A percentile compares a stretch with the other conserved stretches of the same genome.
phyloP scores from a whole-genome alignment of 92 coral and sea anemone genomes.

The Zoanthus sansibaricus region DNA sequence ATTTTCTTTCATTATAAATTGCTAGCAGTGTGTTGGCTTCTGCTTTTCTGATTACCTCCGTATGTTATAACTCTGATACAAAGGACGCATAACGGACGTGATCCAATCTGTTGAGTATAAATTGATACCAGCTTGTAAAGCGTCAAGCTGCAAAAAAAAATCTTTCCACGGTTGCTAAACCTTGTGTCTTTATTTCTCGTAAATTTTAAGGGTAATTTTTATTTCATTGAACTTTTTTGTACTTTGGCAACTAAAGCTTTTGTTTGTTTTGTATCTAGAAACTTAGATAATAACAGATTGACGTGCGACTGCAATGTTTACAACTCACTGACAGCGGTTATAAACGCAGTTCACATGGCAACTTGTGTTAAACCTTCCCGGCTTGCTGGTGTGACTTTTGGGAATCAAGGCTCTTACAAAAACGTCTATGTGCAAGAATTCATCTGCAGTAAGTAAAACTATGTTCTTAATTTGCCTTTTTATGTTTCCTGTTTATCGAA shows the following conservation, averaged over 20 bases:
- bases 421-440: constrained; percentile 78
- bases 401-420: constrained; percentile 75
- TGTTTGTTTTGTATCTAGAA: constrained; percentile 47
- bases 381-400: constrained; percentile 77
- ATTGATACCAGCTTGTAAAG: too few species aligned
- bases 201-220: too few species aligned
- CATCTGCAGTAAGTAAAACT: constrained; percentile 84
- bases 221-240: neutral
- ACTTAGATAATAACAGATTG: constrained; percentile 73
- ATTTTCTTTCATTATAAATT: too few species aligned
- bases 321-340: constrained; percentile 80
- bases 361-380: constrained; percentile 85
- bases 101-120: too few species aligned
- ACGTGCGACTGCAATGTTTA: constrained; percentile 96
- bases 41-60: too few species aligned
- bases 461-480: neutral
- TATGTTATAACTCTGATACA: too few species aligned
- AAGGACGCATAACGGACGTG: too few species aligned
- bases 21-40: too few species aligned
- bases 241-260: neutral
- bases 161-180: too few species aligned
- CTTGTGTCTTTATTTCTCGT: too few species aligned
- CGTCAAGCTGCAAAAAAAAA: too few species aligned
- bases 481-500: too few species aligned
- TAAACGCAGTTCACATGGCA: constrained; percentile 68